Evolutionary conservation across 2,888 invertebrate species (phyloP).

Genomic region (Ptilodon capucinus): DNA sequence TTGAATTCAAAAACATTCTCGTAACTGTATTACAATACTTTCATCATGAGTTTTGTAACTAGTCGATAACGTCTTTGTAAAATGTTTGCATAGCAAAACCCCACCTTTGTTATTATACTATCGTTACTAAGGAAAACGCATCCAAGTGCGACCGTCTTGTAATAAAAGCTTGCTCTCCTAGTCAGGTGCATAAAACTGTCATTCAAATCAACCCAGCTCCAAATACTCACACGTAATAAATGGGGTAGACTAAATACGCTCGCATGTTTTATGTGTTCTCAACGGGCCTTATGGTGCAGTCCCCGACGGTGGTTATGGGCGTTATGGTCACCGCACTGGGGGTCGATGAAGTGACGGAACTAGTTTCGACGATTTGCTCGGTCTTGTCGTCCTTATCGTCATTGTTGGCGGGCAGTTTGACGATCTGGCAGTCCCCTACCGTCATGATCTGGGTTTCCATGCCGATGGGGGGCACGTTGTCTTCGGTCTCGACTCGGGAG

Average conservation of each 20-base stretch:
- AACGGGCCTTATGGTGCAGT: slow-evolving; percentile 76
- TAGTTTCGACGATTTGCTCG: slow-evolving; percentile 45
- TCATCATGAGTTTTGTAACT: too few species aligned
- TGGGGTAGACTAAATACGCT: slow-evolving; percentile 50
- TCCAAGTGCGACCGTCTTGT: not conserved
- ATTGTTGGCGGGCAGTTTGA: slow-evolving; percentile 64
- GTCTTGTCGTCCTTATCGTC: slow-evolving; percentile 59
- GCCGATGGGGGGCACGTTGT: slow-evolving; percentile 58
- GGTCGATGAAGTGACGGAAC: slow-evolving; percentile 47
- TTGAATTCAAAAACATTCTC: too few species aligned
- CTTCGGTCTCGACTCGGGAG: slow-evolving; percentile 59
- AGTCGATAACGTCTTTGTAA: too few species aligned
- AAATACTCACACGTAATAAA: slow-evolving; percentile 21
- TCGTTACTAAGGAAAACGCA: too few species aligned
- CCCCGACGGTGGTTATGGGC: slow-evolving; percentile 74
- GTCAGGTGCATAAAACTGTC: not conserved
- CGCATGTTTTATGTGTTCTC: slow-evolving; percentile 64
- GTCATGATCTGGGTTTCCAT: slow-evolving; percentile 76
- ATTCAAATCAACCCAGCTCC: slow-evolving; percentile 3
- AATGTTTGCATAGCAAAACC: too few species aligned
- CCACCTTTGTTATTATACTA: too few species aligned
- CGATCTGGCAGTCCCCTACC: slow-evolving; percentile 79
- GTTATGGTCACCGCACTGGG: slow-evolving; percentile 73
- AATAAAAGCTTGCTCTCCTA: not conserved
- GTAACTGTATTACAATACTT: too few species aligned